Conservation (phyloP, 2,888 invertebrate genomes). For the Ormyrus thymus region DNA sequence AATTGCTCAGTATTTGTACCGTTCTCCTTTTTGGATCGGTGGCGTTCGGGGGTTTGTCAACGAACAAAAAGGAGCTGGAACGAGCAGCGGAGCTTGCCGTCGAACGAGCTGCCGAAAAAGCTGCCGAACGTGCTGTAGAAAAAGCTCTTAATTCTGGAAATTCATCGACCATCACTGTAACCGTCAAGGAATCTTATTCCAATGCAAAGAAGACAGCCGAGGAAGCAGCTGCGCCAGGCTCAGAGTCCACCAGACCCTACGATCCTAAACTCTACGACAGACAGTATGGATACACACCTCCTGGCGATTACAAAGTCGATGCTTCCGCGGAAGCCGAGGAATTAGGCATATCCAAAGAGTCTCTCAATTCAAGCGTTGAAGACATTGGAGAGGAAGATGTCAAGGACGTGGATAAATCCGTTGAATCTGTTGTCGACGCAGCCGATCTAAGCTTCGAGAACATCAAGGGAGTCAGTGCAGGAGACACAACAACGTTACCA, state of each 20-base stretch:
- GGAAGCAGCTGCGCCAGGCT: conserved; percentile 61
- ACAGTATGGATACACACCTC: conserved; percentile 20
- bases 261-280: conserved; percentile 36
- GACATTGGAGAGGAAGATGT: neutral
- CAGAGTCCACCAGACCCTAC: conserved; percentile 58
- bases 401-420: neutral
- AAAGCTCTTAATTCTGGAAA: conserved; percentile 70
- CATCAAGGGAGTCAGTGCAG: neutral
- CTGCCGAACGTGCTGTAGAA: conserved; percentile 71
- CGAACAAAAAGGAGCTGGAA: conserved; percentile 63
- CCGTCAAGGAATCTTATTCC: conserved; percentile 66
- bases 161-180: conserved; percentile 66
- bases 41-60: conserved; percentile 9
- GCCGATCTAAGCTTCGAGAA: conserved; percentile 21
- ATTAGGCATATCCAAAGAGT: conserved; percentile 43
- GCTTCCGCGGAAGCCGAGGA: conserved; percentile 46
- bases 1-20: conserved; percentile 13
- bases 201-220: conserved; percentile 64
- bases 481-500: neutral
- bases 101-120: conserved; percentile 70
- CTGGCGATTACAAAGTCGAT: conserved; percentile 3
- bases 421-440: neutral
- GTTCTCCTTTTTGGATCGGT: conserved; percentile 24
- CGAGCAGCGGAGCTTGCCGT: conserved; percentile 71
- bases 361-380: conserved; percentile 49